Evolutionary conservation across 92 coral and sea anemone genomes (phyloP).

Genomic region (Plumapathes pennacea): DNA sequence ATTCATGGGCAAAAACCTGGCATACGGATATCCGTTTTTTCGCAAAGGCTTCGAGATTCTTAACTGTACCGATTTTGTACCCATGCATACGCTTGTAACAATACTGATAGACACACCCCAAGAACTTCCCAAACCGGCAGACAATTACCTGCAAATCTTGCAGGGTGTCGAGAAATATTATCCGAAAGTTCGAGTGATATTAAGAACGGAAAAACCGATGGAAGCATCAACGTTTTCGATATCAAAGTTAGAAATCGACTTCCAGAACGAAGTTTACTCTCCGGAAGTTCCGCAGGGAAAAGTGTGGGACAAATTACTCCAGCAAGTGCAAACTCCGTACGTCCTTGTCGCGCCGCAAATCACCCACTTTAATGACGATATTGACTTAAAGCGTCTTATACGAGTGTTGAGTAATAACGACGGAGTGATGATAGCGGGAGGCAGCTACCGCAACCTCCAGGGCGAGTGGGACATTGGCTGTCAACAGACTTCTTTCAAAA

Average conservation of each 20-base stretch:
- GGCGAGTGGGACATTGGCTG: slow-evolving; percentile 98
- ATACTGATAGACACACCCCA: slow-evolving; percentile 47
- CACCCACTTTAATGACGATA: slow-evolving; percentile 57
- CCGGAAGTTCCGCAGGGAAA: slow-evolving; percentile 15
- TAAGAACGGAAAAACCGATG: slow-evolving; percentile 27
- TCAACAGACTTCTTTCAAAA: slow-evolving; percentile 70
- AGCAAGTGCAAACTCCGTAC: slow-evolving; percentile 45
- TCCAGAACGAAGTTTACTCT: slow-evolving; percentile 3
- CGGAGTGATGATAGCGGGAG: slow-evolving; percentile 75
- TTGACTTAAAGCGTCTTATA: slow-evolving; percentile 47
- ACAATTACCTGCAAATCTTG: slow-evolving; percentile 20
- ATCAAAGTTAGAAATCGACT: slow-evolving; percentile 1
- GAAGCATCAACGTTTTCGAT: slow-evolving; percentile 32
- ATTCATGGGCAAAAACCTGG: slow-evolving; percentile 68
- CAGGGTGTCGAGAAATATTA: slow-evolving; percentile 43
- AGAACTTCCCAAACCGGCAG: slow-evolving; percentile 27
- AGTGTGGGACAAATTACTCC: slow-evolving; percentile 34
- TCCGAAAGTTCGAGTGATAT: slow-evolving; percentile 52
- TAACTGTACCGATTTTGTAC: slow-evolving; percentile 70
- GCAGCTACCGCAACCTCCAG: slow-evolving; percentile 69
- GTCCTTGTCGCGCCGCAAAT: slow-evolving; percentile 50
- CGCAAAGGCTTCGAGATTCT: slow-evolving; percentile 76
- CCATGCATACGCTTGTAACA: slow-evolving; percentile 62
- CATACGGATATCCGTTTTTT: slow-evolving; percentile 90
- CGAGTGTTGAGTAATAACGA: slow-evolving; percentile 73